Base-by-base conservation (phyloP, 2,888 invertebrate species). In the Tiliacea aurago region DNA sequence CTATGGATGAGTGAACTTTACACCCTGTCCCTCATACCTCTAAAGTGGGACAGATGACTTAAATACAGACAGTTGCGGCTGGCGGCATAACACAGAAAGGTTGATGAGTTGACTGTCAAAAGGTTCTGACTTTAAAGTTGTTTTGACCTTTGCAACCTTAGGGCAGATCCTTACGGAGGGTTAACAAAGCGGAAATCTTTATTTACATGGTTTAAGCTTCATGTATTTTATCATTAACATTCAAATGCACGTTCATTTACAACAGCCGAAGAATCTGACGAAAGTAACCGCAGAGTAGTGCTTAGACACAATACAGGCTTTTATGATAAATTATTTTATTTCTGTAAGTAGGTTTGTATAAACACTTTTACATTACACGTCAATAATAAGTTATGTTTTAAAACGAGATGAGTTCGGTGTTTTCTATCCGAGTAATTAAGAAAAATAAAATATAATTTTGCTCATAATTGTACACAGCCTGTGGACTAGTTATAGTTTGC, bases 51-150 rank as follows among this genome's bases (percentile, higher is more conserved):
- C 23, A 5, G 63, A 5, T 33, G 47, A 9, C 20, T 23, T 18
- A 11, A 49, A 33, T 18, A 11, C 7, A 53, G 18, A 47, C 28
- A n/a, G 43, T 62, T 13, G 49, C 4, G 28, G 4, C 37, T 28
- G n/a, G 4, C 55, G 23, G n/a, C 23, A 33, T 28, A 28, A 15
- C 47, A 33, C 13, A 9, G n/a, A 15, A 47, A n/a, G 2, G 10
- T 45, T 59, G 45, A 66, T 6, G 28, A 51, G 51, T 74, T 74
- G 67, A 53, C 76, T 61, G 41, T n/a, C 45, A 67, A n/a, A n/a
- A n/a, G n/a, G 58, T 28, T 15, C 3, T 23, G 37, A 43, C 53
- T 76, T 59, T 64, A 13, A 49, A 72, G 33, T 70, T 28, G 10
- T 10, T 53, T 70, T 58, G n/a, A 53, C 41, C 41, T 76, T 64